Base-by-base conservation (phyloP, 2,797 vertebrate species). In the Fistularia commersonii region DNA sequence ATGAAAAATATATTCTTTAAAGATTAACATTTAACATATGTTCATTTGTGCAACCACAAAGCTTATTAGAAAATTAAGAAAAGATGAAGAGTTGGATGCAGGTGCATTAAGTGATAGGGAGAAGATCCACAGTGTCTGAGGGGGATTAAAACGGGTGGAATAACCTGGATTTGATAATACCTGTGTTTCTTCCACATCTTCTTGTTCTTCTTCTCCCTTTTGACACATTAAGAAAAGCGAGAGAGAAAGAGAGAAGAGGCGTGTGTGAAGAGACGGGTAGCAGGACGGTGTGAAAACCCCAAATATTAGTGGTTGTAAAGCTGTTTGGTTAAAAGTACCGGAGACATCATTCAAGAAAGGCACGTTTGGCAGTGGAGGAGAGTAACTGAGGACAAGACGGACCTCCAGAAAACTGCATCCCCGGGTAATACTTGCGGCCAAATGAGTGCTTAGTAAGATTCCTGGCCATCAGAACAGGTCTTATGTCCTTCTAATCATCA, bases 141-240 rank as follows among this genome's bases (percentile, higher is more conserved):
- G 32, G 34, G 45, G 33, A 34, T 33, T 34, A 46, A 32, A 54
- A 61, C 60, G 60, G 39, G 47, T 36, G 52, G 47, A 9, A 36
- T 38, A 61, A 50, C 31, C 15, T 7, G 3, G 14, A 45, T 54
- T 57, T 46, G 5, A 44, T 23, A 62, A 47, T 76, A 83, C 79
- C 80, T 84, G 76, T 67, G 75, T 77, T 57, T 83, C 76, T 61
- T 80, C 79, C 51, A 71, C 39, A 6, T 78, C 79, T 66, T 57
- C 57, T 40, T 60, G 71, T 64, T 83, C 37, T 36, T 71, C 23
- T 23, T 23, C 23, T 23, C 23, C 23, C 73, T 69, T 83, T 73
- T 61, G 31, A 46, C 3, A 36, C 4, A 7, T 23, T 38, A 23
- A 41, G 5, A 11, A 38, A 49, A 45, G 42, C 11, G 15, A 6